A percentile compares a stretch with the other conserved stretches of the same genome.
Conservation (phyloP, 2,888 invertebrate genomes). For the Lacanobia wlatinum region DNA sequence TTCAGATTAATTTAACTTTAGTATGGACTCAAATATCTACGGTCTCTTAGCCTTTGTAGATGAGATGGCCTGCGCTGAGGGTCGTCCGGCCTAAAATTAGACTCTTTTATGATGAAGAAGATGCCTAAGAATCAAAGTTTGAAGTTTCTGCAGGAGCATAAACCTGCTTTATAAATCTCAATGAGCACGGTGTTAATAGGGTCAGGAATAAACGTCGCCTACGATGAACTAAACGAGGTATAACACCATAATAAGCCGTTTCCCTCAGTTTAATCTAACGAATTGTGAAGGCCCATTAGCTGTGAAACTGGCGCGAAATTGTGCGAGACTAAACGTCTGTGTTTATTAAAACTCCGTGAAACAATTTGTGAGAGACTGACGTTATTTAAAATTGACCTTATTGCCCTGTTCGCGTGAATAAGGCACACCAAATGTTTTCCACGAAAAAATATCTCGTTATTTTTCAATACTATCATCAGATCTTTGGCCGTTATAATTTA, state of each 20-base stretch:
- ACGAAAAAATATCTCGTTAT: background rate
- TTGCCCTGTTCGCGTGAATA: conserved; percentile 21
- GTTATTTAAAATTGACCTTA: conserved; percentile 33
- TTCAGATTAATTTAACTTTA: background rate
- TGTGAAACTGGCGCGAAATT: conserved; percentile 47
- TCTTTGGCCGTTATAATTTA: conserved; percentile 14
- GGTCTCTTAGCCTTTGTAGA: background rate
- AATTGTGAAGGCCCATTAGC: conserved; percentile 42
- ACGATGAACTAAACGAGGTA: conserved; percentile 32
- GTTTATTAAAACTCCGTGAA: conserved; percentile 46
- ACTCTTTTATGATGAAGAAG: background rate
- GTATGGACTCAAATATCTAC: background rate
- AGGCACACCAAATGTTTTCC: background rate
- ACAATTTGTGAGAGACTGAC: conserved; percentile 28
- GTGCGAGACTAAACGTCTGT: conserved; percentile 22
- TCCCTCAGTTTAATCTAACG: conserved; percentile 47
- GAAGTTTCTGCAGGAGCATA: background rate
- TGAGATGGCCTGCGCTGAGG: background rate
- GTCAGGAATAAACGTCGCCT: conserved; percentile 47
- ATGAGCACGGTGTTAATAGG: conserved; percentile 43
- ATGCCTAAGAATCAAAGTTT: background rate
- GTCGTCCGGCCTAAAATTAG: conserved; percentile 21
- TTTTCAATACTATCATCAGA: background rate
- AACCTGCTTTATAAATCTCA: conserved; percentile 12
- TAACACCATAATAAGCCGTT: conserved; percentile 48